A percentile compares a stretch with the other conserved stretches of the same genome.
phyloP scores from a whole-genome alignment of 1,140 invertebrate genomes.

The Ericerus pela region DNA sequence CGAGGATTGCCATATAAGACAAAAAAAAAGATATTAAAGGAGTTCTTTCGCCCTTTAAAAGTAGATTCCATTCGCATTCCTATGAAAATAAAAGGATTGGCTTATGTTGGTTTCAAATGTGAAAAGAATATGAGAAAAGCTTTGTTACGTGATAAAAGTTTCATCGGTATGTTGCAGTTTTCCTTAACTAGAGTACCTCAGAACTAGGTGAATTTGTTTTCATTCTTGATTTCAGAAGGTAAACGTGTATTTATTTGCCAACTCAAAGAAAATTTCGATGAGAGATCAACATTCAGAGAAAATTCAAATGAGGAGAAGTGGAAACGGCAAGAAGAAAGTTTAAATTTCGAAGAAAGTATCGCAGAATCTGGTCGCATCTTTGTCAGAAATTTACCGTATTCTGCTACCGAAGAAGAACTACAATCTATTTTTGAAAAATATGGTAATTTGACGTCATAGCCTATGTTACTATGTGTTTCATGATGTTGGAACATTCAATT shows the following conservation, averaged over 20 bases:
- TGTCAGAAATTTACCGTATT: constrained; percentile 83
- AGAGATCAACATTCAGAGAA: constrained; percentile 30
- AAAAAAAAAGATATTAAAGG: constrained; percentile 63
- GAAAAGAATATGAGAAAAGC: constrained; percentile 68
- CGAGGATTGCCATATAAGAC: constrained; percentile 50
- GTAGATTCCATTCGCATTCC: constrained; percentile 65
- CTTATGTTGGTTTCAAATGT: constrained; percentile 75
- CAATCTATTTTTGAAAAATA: constrained; percentile 70
- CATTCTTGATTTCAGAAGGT: too few relatives aligned
- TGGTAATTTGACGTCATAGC: constrained; percentile 40
- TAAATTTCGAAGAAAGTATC: constrained; percentile 63
- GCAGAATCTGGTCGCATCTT: constrained; percentile 88
- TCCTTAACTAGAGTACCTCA: not conserved
- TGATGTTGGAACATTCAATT: not conserved
- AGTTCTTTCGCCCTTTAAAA: constrained; percentile 69
- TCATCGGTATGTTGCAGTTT: constrained; percentile 43
- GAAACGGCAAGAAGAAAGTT: constrained; percentile 50
- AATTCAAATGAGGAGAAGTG: constrained; percentile 40
- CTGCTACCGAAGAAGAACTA: constrained; percentile 74
- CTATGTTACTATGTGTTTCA: not conserved
- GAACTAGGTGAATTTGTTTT: too few relatives aligned
- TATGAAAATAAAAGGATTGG: constrained; percentile 62
- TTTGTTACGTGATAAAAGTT: constrained; percentile 68
- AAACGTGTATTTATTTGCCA: constrained; percentile 21
- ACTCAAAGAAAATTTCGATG: constrained; percentile 30